Percentiles rank a stretch among this genome's conserved stretches.
Evolutionary conservation across 1,140 invertebrate genomes (phyloP).

Genomic region (Arctopsyche grandis): DNA sequence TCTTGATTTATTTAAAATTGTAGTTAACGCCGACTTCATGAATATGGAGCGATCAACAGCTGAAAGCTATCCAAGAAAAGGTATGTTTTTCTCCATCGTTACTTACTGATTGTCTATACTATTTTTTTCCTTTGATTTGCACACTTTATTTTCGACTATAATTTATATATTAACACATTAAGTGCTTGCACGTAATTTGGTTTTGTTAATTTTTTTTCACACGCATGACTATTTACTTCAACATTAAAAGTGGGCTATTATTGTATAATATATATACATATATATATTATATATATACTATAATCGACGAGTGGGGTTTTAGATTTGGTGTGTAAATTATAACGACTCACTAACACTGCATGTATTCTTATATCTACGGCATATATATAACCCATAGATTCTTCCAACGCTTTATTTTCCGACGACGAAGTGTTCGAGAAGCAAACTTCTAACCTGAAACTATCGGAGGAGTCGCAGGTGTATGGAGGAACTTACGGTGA

Average conservation of each 20-base stretch:
- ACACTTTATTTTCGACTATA: not conserved
- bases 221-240: no score
- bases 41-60: conserved; percentile 42
- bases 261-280: no score
- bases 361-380: no score
- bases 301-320: not conserved
- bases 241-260: not conserved
- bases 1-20: conserved; percentile 43
- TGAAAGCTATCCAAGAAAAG: conserved; percentile 36
- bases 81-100: conserved; percentile 10
- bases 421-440: conserved; percentile 45
- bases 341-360: not conserved
- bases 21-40: conserved; percentile 47
- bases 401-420: conserved; percentile 10
- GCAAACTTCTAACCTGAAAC: not conserved
- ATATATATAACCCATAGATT: not conserved
- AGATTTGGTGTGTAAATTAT: not conserved
- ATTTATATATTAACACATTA: not conserved
- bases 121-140: not conserved
- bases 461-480: conserved; percentile 35
- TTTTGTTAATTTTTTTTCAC: no score
- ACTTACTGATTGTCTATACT: not conserved
- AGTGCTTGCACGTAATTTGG: not conserved
- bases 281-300: no score
- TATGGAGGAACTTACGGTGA: conserved; percentile 32